A percentile compares a stretch with the other conserved stretches of the same genome.
Conservation (phyloP, 2,113 vertebrate genomes). For the Oceanites oceanicus region DNA sequence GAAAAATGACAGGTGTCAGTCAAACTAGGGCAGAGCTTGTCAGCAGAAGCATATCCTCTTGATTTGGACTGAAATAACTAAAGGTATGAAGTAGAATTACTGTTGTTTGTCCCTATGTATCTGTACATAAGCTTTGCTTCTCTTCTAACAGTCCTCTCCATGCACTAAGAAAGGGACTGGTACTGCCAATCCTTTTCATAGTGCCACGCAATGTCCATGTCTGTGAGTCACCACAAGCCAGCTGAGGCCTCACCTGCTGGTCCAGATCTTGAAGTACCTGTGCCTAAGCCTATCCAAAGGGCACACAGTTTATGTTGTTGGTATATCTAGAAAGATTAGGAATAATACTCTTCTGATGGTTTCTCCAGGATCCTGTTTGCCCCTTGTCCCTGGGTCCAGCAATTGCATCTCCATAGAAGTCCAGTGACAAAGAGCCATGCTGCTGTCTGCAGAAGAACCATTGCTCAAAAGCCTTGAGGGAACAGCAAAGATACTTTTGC, state of each 20-base stretch:
- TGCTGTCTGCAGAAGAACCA: not conserved
- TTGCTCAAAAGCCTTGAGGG: not conserved
- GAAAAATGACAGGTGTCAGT: not conserved
- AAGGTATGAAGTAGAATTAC: not conserved
- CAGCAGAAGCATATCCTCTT: not conserved
- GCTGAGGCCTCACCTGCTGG: not conserved
- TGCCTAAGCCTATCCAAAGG: not conserved
- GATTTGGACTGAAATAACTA: not conserved
- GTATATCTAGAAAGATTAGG: not conserved
- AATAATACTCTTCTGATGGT: not conserved
- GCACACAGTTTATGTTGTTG: not conserved
- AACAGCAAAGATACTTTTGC: not conserved
- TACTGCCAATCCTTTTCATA: not conserved
- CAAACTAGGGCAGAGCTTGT: not conserved
- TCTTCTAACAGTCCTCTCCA: not conserved
- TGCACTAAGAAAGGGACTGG: not conserved
- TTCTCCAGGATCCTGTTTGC: not conserved
- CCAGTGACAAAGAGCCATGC: not conserved
- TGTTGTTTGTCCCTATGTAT: not conserved
- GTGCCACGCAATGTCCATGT: fast-evolving
- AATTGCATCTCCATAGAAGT: not conserved
- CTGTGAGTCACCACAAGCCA: not conserved
- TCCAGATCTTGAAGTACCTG: not conserved
- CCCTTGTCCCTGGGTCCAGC: not conserved
- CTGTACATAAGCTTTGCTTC: not conserved